phyloP scores from a whole-genome alignment of 2,888 invertebrate genomes.

The Cylindroiulus punctatus region DNA sequence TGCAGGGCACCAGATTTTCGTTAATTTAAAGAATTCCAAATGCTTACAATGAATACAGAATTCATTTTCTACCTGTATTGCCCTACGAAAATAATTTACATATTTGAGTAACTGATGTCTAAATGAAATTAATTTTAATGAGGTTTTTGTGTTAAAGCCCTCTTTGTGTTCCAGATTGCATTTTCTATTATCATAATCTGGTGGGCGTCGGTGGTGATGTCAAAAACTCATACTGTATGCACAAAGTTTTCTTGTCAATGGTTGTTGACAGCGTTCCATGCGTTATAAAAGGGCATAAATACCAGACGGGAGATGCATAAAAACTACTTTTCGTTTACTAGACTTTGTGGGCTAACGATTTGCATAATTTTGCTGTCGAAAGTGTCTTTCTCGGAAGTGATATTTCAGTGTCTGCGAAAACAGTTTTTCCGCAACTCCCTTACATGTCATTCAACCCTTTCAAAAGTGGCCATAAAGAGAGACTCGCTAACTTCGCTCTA shows the following conservation, averaged over 20 bases:
- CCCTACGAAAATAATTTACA: neutral
- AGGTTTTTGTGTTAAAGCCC: neutral
- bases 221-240: neutral
- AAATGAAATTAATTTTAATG: no score
- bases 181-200: neutral
- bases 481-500: neutral
- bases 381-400: neutral
- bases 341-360: neutral
- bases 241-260: neutral
- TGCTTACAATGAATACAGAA: no score
- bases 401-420: neutral
- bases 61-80: neutral
- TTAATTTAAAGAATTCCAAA: neutral
- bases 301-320: neutral
- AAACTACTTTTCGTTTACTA: neutral
- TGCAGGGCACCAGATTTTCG: neutral
- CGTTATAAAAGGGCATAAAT: neutral
- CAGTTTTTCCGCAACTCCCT: neutral
- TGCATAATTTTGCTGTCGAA: neutral
- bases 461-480: constrained; percentile 1
- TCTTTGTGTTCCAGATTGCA: neutral
- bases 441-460: constrained; percentile 36
- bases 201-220: neutral
- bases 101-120: neutral
- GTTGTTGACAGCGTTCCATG: neutral